Conservation (phyloP, 2,888 invertebrate genomes). For the Lasius fuliginosus region DNA sequence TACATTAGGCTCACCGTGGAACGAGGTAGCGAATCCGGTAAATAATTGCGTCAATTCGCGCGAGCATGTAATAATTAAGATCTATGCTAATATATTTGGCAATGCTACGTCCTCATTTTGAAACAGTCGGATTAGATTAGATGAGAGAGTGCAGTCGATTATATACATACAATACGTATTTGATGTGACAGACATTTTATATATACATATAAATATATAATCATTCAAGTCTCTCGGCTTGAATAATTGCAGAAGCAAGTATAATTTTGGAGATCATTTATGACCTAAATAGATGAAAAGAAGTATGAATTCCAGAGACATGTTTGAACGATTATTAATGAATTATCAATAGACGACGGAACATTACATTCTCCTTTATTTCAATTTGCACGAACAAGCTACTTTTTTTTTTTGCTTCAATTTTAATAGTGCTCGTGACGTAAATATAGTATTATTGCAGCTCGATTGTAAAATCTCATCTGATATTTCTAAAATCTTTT, state of each 20-base stretch:
- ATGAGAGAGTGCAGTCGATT: not conserved
- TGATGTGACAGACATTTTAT: not conserved
- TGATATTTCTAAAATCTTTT: slow-evolving; percentile 2
- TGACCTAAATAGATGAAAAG: not conserved
- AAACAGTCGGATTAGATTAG: not conserved
- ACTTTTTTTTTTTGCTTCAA: not conserved
- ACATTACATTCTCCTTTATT: not conserved
- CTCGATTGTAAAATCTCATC: slow-evolving; percentile 19
- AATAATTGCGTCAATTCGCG: not conserved
- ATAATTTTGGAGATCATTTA: not conserved
- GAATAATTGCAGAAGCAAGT: not conserved
- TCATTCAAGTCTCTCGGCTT: not conserved
- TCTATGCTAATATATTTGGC: not conserved
- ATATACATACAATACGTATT: not conserved
- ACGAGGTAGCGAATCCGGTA: not conserved
- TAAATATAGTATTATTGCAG: slow-evolving; percentile 17
- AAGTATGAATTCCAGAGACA: not conserved
- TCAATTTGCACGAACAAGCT: slow-evolving; percentile 1
- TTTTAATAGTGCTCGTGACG: slow-evolving; percentile 23
- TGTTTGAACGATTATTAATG: slow-evolving; percentile 15
- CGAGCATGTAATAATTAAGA: not conserved
- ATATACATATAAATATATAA: not conserved
- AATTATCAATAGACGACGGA: slow-evolving; percentile 28
- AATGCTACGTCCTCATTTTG: not conserved
- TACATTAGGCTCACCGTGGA: not conserved